Evolutionary conservation across 2,113 vertebrate genomes (phyloP).

Genomic region (Terrapene triunguis): DNA sequence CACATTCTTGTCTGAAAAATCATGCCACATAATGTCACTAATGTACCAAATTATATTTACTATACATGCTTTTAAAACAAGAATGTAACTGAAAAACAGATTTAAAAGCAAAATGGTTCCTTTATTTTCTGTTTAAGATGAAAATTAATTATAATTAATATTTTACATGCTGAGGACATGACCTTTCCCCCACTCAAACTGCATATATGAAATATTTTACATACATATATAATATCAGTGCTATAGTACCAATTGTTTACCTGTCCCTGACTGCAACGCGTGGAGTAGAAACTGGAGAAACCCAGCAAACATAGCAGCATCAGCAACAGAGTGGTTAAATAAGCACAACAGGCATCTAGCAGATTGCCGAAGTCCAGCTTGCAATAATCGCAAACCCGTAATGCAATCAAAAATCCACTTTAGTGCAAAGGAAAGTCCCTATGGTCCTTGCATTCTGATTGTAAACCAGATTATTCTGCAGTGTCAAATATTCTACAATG

Average conservation of each 20-base stretch:
- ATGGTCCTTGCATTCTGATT: slow-evolving; percentile 64
- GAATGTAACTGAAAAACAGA: slow-evolving; percentile 31
- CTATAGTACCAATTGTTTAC: slow-evolving; percentile 74
- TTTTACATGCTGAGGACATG: slow-evolving; percentile 12
- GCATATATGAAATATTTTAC: slow-evolving; percentile 6
- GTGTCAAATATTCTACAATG: slow-evolving; percentile 48
- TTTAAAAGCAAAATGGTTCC: slow-evolving; percentile 57
- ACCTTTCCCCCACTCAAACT: slow-evolving; percentile 8
- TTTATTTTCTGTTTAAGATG: slow-evolving; percentile 38
- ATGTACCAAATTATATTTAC: neutral
- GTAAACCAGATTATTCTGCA: slow-evolving; percentile 72
- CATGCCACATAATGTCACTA: neutral
- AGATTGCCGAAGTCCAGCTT: slow-evolving; percentile 67
- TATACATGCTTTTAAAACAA: slow-evolving; percentile 14
- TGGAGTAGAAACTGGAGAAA: slow-evolving; percentile 82
- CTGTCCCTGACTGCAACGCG: slow-evolving; percentile 80
- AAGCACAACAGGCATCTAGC: slow-evolving; percentile 70
- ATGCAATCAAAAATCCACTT: slow-evolving; percentile 58
- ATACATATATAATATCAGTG: slow-evolving; percentile 32
- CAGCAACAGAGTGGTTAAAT: slow-evolving; percentile 71
- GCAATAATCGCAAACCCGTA: slow-evolving; percentile 55
- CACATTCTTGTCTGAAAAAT: slow-evolving; percentile 27
- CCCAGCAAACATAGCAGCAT: slow-evolving; percentile 80
- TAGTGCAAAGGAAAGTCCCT: slow-evolving; percentile 60
- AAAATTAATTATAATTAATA: slow-evolving; percentile 21